These are phyloP conservation scores for Leptopilina drosophilae DNA, from an alignment of 2,888 invertebrate species.

Conservation along the genomic window DNA sequence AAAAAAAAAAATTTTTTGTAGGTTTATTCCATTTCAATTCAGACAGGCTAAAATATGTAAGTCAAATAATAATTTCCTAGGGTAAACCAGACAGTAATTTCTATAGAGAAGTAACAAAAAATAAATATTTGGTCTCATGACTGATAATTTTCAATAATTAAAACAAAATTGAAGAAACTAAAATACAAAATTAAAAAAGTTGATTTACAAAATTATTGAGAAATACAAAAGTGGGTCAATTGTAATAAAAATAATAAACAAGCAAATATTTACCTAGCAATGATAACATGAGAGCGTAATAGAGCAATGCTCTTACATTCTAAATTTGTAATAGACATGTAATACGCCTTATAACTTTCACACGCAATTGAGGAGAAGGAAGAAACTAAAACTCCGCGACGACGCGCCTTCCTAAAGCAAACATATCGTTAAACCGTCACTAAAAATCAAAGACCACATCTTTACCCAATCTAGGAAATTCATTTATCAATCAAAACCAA, in stretches of 20 bases:
- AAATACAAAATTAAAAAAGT: no score
- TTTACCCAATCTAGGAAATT: not conserved
- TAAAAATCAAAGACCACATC: not conserved
- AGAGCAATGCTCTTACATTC: not conserved
- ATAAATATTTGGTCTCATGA: no score
- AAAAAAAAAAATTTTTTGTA: no score
- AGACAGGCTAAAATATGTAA: no score
- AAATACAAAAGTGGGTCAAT: not conserved
- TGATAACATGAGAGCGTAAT: not conserved
- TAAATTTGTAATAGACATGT: slow-evolving; percentile 26
- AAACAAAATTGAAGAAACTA: no score
- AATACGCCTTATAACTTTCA: slow-evolving; percentile 26
- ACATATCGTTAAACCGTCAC: slow-evolving; percentile 11
- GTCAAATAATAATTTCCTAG: no score
- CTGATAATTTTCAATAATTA: no score
- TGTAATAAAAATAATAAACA: not conserved
- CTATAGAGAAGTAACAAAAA: no score
- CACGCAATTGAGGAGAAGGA: slow-evolving; percentile 21
- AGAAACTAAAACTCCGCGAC: slow-evolving; percentile 1
- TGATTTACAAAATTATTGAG: not conserved
- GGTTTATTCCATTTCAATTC: no score
- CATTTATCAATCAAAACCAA: slow-evolving; percentile 31
- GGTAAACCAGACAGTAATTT: no score
- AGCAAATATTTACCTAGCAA: not conserved
- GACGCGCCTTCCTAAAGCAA: slow-evolving; percentile 1